Conservation (phyloP, 2,113 vertebrate genomes). For the Psittacula cyanocephala region DNA sequence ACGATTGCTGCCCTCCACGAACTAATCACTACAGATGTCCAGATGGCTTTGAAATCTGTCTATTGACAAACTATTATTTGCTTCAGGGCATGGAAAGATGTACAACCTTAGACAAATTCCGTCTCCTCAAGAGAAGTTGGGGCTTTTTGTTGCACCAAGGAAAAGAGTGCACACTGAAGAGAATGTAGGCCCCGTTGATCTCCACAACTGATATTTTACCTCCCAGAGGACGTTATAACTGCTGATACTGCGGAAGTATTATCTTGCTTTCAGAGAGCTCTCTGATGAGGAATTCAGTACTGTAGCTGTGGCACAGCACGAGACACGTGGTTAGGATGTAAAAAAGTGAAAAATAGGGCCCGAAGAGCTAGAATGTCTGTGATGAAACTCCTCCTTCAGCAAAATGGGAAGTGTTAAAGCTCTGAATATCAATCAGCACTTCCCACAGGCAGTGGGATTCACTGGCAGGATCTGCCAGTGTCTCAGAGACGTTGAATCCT, state of each 20-base stretch:
- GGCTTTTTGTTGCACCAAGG: not conserved
- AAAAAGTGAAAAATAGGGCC: slow-evolving; percentile 57
- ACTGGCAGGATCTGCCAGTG: slow-evolving; percentile 23
- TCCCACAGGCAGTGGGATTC: slow-evolving; percentile 65
- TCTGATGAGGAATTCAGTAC: slow-evolving; percentile 56
- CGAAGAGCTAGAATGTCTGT: slow-evolving; percentile 42
- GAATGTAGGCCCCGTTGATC: not conserved
- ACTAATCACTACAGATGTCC: not conserved
- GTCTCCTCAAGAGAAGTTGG: not conserved
- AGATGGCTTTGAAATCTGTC: not conserved
- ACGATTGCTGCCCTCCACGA: accelerated
- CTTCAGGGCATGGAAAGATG: not conserved
- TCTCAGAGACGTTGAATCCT: slow-evolving; percentile 22
- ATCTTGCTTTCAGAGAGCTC: slow-evolving; percentile 41
- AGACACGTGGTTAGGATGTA: slow-evolving; percentile 51
- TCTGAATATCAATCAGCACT: slow-evolving; percentile 64
- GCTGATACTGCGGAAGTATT: slow-evolving; percentile 24
- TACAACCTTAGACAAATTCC: not conserved
- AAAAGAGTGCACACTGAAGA: not conserved
- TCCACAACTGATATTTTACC: not conserved
- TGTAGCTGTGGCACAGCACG: slow-evolving; percentile 26
- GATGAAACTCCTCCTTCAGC: slow-evolving; percentile 55
- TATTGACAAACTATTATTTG: not conserved
- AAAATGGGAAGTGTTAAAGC: slow-evolving; percentile 66
- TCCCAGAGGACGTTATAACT: not conserved